Percentiles rank a stretch among this genome's conserved stretches.
phyloP scores from a whole-genome alignment of 2,888 invertebrate species.

The Thalpophila matura region DNA sequence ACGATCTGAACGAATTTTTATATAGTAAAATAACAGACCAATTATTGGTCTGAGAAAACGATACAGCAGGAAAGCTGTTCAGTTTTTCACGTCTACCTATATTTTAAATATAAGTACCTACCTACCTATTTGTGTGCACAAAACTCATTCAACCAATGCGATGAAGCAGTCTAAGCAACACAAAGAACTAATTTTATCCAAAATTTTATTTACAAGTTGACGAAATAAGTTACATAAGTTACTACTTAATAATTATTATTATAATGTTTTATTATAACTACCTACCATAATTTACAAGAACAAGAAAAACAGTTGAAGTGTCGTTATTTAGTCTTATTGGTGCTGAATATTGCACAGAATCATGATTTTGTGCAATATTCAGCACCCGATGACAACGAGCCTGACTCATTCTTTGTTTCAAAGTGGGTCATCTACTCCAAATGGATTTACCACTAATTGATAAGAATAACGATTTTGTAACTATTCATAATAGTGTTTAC shows the following conservation, averaged over 20 bases:
- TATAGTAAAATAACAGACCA: not conserved
- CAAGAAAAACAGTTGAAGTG: not conserved
- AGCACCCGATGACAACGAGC: constrained; percentile 66
- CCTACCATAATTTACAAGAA: not conserved
- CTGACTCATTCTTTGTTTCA: constrained; percentile 86
- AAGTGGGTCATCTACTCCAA: constrained; percentile 79
- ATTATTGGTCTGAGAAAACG: no score
- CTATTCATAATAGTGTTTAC: constrained; percentile 48
- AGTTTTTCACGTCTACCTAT: not conserved
- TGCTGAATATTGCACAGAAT: no score
- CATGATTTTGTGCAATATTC: constrained; percentile 35
- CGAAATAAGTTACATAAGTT: not conserved
- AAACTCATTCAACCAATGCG: not conserved
- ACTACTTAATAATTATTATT: not conserved
- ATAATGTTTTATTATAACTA: no score
- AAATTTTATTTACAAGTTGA: not conserved
- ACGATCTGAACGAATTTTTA: constrained; percentile 44
- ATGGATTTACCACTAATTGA: constrained; percentile 79
- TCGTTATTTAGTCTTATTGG: not conserved
- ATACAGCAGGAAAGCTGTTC: constrained; percentile 21
- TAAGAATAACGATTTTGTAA: constrained; percentile 68
- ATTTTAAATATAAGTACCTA: no score
- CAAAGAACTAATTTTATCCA: not conserved
- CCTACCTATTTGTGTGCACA: not conserved
- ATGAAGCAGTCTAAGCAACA: not conserved